phyloP scores from a whole-genome alignment of 2,888 invertebrate species.

The Eurytoma adleriae region DNA sequence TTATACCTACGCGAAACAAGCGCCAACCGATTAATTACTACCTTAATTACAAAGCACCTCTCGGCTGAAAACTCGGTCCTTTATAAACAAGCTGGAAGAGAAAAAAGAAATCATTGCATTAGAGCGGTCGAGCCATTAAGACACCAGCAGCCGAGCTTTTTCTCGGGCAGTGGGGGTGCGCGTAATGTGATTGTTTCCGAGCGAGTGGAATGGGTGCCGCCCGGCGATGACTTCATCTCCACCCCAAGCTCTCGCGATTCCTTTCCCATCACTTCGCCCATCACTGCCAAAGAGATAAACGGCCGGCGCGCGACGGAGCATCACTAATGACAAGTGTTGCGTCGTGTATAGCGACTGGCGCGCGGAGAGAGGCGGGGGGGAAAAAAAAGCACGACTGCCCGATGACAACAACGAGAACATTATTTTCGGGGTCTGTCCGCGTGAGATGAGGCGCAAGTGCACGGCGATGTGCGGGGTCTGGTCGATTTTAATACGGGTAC shows the following conservation, averaged over 20 bases:
- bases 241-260: constrained; percentile 56
- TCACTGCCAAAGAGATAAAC: constrained; percentile 35
- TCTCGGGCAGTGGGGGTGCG: constrained; percentile 41
- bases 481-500: too few species aligned
- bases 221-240: constrained; percentile 72
- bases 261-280: constrained; percentile 28
- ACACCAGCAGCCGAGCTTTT: constrained; percentile 27
- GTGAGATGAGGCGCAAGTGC: too few species aligned
- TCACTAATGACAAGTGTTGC: constrained; percentile 58
- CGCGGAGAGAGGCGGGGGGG: constrained; percentile 3
- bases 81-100: constrained; percentile 52
- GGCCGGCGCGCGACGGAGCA: constrained; percentile 53
- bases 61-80: constrained; percentile 23
- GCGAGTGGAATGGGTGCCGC: constrained; percentile 64
- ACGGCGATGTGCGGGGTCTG: too few species aligned
- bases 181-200: constrained; percentile 76
- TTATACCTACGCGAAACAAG: too few species aligned
- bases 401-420: constrained; percentile 10
- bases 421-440: not conserved
- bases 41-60: constrained; percentile 1
- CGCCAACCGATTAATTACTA: too few species aligned
- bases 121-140: constrained; percentile 60
- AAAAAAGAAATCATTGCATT: constrained; percentile 70
- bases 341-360: not conserved
- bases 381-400: not conserved